These are phyloP conservation scores for Synchiropus splendidus DNA, from an alignment of 2,113 vertebrate genomes.

Conservation along the genomic window DNA sequence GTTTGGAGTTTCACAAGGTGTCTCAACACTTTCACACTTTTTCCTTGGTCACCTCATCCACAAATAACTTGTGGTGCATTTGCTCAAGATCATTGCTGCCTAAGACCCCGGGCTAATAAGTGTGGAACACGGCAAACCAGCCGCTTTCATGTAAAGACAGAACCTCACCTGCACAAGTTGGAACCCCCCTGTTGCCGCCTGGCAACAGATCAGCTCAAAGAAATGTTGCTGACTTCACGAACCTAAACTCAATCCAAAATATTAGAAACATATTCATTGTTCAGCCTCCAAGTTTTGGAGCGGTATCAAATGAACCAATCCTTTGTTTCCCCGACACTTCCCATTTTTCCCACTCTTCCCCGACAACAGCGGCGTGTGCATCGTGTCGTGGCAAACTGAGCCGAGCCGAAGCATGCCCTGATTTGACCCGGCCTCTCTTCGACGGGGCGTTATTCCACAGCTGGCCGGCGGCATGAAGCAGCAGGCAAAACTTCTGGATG, in stretches of 20 bases:
- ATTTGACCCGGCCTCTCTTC: constrained; percentile 47
- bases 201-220: too few species aligned
- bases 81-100: too few species aligned
- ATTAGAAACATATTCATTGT: too few species aligned
- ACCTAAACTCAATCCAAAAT: too few species aligned
- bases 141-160: too few species aligned
- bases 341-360: constrained; percentile 40
- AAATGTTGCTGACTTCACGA: too few species aligned
- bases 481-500: constrained; percentile 29
- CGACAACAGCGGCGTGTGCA: constrained; percentile 31
- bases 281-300: constrained; percentile 7
- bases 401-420: constrained; percentile 26
- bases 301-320: constrained; percentile 36
- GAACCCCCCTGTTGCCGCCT: too few species aligned
- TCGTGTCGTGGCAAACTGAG: constrained; percentile 19
- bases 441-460: constrained; percentile 24
- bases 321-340: constrained; percentile 60
- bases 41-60: too few species aligned
- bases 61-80: too few species aligned
- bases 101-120: too few species aligned
- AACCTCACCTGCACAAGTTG: too few species aligned
- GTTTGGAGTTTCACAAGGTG: constrained; percentile 34
- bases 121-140: too few species aligned
- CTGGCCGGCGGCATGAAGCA: constrained; percentile 48
- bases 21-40: constrained; percentile 8